Percentiles rank a stretch among this genome's conserved stretches.
phyloP scores from a whole-genome alignment of 1,140 invertebrate genomes.

The Neelides sp. region DNA sequence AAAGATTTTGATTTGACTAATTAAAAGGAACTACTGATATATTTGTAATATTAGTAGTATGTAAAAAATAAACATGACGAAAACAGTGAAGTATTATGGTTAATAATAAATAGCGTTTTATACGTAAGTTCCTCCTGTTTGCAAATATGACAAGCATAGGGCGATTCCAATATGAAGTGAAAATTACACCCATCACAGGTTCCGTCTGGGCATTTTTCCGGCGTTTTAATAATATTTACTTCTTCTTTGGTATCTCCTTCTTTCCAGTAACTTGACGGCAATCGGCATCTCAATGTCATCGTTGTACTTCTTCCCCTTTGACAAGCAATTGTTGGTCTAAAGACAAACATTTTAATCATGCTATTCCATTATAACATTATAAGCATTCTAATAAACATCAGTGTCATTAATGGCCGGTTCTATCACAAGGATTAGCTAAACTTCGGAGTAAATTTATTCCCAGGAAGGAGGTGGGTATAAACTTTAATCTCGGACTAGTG shows the following conservation, averaged over 20 bases:
- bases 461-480: too few relatives aligned
- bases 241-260: slow-evolving; percentile 24
- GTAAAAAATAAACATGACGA: slow-evolving; percentile 7
- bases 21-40: background rate
- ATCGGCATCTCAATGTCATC: slow-evolving; percentile 41
- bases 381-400: too few relatives aligned
- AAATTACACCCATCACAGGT: slow-evolving; percentile 52
- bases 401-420: too few relatives aligned
- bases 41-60: background rate
- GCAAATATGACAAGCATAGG: slow-evolving; percentile 45
- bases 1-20: too few relatives aligned
- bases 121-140: slow-evolving; percentile 39
- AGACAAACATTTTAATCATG: too few relatives aligned
- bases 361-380: too few relatives aligned
- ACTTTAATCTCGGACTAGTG: too few relatives aligned
- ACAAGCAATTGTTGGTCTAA: slow-evolving; percentile 42
- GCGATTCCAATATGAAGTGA: slow-evolving; percentile 44
- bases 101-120: too few relatives aligned
- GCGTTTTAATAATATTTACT: slow-evolving; percentile 35
- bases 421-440: too few relatives aligned
- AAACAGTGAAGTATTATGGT: background rate
- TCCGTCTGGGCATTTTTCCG: slow-evolving; percentile 46
- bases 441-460: too few relatives aligned
- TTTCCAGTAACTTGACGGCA: slow-evolving; percentile 34
- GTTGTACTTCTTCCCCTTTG: slow-evolving; percentile 42